Conservation (phyloP, 92 coral and sea anemone genomes). For the Diadumene lineata region DNA sequence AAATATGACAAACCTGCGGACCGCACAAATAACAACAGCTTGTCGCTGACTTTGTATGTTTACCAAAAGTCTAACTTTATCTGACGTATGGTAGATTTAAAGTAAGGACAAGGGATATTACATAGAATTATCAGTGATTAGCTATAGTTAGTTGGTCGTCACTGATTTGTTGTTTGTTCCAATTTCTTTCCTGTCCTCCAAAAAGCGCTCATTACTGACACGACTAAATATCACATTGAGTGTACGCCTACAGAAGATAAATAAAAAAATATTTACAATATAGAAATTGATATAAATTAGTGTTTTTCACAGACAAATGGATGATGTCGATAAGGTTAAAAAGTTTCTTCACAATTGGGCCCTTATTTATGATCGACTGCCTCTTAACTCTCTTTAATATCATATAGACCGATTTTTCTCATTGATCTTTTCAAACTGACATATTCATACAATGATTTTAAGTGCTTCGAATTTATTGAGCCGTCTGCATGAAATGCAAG, state of each 20-base stretch:
- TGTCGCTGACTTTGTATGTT: background rate
- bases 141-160: background rate
- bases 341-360: too few relatives aligned
- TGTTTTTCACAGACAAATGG: too few relatives aligned
- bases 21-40: background rate
- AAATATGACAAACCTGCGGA: background rate
- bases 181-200: background rate
- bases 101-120: slow-evolving; percentile 5
- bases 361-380: too few relatives aligned
- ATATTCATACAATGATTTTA: too few relatives aligned
- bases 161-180: slow-evolving; percentile 1
- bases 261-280: too few relatives aligned
- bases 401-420: too few relatives aligned
- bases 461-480: too few relatives aligned
- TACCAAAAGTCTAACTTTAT: background rate
- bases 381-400: too few relatives aligned
- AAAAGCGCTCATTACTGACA: background rate
- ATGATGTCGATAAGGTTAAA: too few relatives aligned
- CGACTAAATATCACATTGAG: background rate
- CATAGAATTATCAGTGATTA: slow-evolving; percentile 9
- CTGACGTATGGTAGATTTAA: background rate
- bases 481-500: too few relatives aligned
- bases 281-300: too few relatives aligned
- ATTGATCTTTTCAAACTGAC: too few relatives aligned
- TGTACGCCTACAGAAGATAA: background rate